Conservation (phyloP, 2,888 invertebrate genomes). For the Andrena fulva region DNA sequence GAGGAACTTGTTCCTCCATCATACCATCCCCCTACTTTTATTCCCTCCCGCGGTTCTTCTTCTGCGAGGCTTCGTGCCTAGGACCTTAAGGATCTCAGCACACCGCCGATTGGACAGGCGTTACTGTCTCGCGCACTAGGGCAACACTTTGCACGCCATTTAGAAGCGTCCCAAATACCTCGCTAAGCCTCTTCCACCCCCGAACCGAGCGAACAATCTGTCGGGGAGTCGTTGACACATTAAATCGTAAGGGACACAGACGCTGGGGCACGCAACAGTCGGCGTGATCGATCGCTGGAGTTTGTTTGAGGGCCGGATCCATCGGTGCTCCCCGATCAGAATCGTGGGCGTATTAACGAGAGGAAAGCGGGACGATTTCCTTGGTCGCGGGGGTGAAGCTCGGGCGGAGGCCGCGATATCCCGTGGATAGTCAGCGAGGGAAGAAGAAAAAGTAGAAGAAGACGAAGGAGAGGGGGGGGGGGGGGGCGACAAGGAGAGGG, state of each 20-base stretch:
- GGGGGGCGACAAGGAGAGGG: slow-evolving; percentile 63
- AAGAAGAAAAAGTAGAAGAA: slow-evolving; percentile 3
- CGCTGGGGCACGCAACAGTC: slow-evolving; percentile 11
- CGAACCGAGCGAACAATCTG: neutral
- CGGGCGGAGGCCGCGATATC: slow-evolving; percentile 5
- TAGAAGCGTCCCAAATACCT: neutral
- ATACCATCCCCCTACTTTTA: too few relatives aligned
- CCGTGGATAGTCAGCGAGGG: slow-evolving; percentile 28
- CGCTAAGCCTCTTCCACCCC: neutral
- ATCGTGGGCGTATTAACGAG: neutral
- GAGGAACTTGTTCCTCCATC: too few relatives aligned
- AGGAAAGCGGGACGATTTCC: neutral
- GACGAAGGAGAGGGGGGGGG: slow-evolving; percentile 10
- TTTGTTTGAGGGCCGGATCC: slow-evolving; percentile 3
- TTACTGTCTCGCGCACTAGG: too few relatives aligned
- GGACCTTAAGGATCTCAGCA: too few relatives aligned
- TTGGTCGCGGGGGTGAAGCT: slow-evolving; percentile 13
- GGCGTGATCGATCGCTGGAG: neutral
- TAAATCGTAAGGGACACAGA: slow-evolving; percentile 18
- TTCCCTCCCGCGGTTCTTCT: too few relatives aligned
- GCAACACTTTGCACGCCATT: too few relatives aligned
- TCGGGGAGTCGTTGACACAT: neutral
- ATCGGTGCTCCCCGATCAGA: slow-evolving; percentile 10
- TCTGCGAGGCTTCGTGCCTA: too few relatives aligned
- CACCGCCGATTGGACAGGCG: too few relatives aligned